Conservation (phyloP, 1,140 invertebrate species). For the Aphelinus certus region DNA sequence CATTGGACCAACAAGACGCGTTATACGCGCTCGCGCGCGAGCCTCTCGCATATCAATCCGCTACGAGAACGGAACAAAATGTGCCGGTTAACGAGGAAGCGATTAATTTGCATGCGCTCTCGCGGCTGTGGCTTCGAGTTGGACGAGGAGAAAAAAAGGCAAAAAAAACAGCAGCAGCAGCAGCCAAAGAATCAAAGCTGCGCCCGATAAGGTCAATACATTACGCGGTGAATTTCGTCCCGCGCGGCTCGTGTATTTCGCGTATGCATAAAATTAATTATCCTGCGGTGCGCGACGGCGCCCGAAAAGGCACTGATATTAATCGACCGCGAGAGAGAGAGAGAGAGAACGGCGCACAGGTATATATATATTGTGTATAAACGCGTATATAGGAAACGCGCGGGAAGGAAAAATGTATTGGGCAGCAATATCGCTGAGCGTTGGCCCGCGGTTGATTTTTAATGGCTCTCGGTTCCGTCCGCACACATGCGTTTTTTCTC, state of each 20-base stretch:
- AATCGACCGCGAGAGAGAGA: conserved; percentile 4
- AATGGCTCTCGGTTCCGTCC: too few relatives aligned
- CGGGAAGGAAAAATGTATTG: too few relatives aligned
- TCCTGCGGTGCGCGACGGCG: neutral
- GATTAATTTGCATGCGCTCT: conserved; percentile 21
- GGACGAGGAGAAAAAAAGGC: neutral
- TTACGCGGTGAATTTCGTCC: neutral
- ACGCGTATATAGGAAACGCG: too few relatives aligned
- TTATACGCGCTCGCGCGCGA: neutral
- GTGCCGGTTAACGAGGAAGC: conserved; percentile 15
- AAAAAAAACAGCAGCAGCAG: neutral
- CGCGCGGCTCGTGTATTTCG: conserved; percentile 2
- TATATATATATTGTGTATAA: too few relatives aligned
- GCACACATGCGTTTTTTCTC: too few relatives aligned
- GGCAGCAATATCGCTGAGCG: too few relatives aligned
- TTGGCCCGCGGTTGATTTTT: too few relatives aligned
- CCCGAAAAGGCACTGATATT: conserved; percentile 28
- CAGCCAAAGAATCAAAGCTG: conserved; percentile 7
- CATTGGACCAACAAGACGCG: too few relatives aligned
- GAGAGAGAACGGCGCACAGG: too few relatives aligned
- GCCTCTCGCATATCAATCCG: neutral
- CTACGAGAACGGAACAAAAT: conserved; percentile 21
- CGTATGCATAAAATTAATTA: conserved; percentile 25
- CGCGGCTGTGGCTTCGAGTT: too few relatives aligned
- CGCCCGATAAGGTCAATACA: conserved; percentile 17